A percentile compares a stretch with the other conserved stretches of the same genome.
Conservation (phyloP, 2,888 invertebrate genomes). For the Clivina fossor region DNA sequence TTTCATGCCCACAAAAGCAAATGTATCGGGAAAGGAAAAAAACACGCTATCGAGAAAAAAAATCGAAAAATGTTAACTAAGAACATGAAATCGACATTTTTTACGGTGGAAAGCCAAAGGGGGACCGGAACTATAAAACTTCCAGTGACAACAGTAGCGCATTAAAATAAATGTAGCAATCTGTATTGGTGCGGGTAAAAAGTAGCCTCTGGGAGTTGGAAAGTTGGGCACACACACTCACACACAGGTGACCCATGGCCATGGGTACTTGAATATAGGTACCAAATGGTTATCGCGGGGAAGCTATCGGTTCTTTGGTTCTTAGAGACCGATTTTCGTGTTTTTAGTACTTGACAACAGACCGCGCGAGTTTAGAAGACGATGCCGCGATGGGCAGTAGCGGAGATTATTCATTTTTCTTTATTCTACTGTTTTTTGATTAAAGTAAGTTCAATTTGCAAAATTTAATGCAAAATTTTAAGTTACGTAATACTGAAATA, state of each 20-base stretch:
- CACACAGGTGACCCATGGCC: conserved; percentile 34
- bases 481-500: too few relatives aligned
- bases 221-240: conserved; percentile 16
- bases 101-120: conserved; percentile 36
- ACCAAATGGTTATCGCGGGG: conserved; percentile 35
- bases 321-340: conserved; percentile 39
- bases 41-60: too few relatives aligned
- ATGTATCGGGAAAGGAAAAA: too few relatives aligned
- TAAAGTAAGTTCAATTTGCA: background rate
- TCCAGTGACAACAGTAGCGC: conserved; percentile 46
- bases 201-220: conserved; percentile 32
- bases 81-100: conserved; percentile 38
- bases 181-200: conserved; percentile 35
- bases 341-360: conserved; percentile 38
- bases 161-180: conserved; percentile 46
- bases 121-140: conserved; percentile 45
- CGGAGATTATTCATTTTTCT: conserved; percentile 10
- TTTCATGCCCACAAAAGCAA: too few relatives aligned
- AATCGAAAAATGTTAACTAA: conserved; percentile 36
- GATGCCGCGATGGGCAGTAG: conserved; percentile 33
- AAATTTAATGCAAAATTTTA: background rate
- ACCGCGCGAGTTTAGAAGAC: conserved; percentile 32
- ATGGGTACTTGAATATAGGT: too few relatives aligned
- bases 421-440: background rate
- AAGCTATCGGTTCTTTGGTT: conserved; percentile 39